These are phyloP conservation scores for Athripsodes cinereus DNA, from an alignment of 2,888 invertebrate genomes.

Conservation along the genomic window DNA sequence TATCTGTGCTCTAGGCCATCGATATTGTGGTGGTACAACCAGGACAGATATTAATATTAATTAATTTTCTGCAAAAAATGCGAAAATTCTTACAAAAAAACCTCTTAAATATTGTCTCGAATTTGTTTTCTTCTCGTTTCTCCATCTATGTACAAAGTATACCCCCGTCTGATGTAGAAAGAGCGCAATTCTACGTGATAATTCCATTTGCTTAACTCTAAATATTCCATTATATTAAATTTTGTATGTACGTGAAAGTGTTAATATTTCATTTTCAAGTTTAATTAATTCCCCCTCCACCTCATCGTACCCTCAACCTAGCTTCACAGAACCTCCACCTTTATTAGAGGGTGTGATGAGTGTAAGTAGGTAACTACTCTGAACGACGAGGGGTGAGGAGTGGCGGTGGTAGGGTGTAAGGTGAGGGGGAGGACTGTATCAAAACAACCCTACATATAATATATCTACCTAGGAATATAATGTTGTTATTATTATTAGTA, in stretches of 20 bases:
- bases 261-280: slow-evolving; percentile 55
- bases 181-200: slow-evolving; percentile 20
- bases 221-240: slow-evolving; percentile 40
- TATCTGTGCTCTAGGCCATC: no score
- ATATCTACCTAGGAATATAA: no score
- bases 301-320: slow-evolving; percentile 31
- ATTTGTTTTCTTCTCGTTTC: no score
- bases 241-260: slow-evolving; percentile 53
- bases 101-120: no score
- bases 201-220: slow-evolving; percentile 44
- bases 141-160: no score
- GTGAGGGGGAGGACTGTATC: slow-evolving; percentile 29
- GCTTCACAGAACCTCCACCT: slow-evolving; percentile 5
- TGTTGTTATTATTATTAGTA: background rate
- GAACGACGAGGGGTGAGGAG: background rate
- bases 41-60: no score
- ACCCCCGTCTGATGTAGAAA: slow-evolving; percentile 22
- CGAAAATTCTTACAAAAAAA: no score
- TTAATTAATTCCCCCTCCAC: slow-evolving; percentile 47
- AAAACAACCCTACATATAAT: slow-evolving; percentile 16
- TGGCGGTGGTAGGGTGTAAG: slow-evolving; percentile 26
- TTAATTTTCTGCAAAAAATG: no score
- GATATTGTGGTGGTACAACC: no score
- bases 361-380: background rate
- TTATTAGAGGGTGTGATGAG: background rate